Evolutionary conservation across 2,888 invertebrate species (phyloP).

Genomic region (Helleia helle): DNA sequence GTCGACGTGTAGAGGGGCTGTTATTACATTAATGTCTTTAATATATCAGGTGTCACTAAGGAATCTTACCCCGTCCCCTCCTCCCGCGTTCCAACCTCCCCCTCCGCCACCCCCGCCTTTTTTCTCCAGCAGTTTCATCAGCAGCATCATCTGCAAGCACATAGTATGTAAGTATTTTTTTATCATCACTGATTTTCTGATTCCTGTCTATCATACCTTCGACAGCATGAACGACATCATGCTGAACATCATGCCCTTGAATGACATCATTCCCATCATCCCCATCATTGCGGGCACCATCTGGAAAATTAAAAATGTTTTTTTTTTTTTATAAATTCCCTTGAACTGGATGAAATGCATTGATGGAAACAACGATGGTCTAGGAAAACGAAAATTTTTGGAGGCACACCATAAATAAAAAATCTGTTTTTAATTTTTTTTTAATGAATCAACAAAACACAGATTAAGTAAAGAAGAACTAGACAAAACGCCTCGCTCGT

Average conservation of each 20-base stretch:
- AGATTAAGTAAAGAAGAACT: no score
- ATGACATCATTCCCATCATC: conserved; percentile 75
- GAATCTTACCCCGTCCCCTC: conserved; percentile 39
- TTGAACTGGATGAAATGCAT: no score
- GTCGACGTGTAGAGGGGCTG: no score
- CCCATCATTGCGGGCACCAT: conserved; percentile 72
- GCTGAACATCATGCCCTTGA: conserved; percentile 76
- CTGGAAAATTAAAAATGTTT: no score
- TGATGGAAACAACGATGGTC: no score
- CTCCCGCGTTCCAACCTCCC: conserved; percentile 20
- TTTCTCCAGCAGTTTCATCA: conserved; percentile 58
- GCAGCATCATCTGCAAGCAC: conserved; percentile 51
- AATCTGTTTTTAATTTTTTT: no score
- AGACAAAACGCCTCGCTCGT: no score
- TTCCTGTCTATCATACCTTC: conserved; percentile 48
- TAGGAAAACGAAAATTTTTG: no score
- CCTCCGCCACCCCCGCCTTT: conserved; percentile 41
- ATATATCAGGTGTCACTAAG: background rate
- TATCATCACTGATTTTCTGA: background rate
- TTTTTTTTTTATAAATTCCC: no score
- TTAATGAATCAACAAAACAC: no score
- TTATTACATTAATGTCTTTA: no score
- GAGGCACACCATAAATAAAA: no score
- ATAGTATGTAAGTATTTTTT: background rate
- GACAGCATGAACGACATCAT: conserved; percentile 76